Evolutionary conservation across 2,113 vertebrate genomes (phyloP), one percentile per base, ranked within the genome.

Genomic region (Hucho hucho): DNA sequence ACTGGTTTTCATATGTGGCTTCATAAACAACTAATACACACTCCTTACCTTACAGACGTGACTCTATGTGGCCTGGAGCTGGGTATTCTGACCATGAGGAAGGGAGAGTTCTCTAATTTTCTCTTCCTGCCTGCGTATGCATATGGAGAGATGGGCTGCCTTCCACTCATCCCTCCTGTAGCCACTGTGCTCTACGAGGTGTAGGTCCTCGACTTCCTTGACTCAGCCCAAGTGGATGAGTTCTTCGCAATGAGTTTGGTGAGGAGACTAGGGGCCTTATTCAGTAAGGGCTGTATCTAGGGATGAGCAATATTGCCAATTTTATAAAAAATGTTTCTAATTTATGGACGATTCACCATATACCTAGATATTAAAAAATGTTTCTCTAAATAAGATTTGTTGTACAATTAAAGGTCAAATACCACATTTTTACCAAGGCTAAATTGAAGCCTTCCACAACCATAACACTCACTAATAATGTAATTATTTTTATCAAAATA

Each of bases 31-130:
- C 32, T 32, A 32, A 32, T 32, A 32, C 1, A 32, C 32, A 32
- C 32, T 29, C 16, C n/a, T 25, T n/a, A 25, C 1, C n/a, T 25
- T 64, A 64, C 92, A 99, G 98, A 98, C 75, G 85, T 98, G 61
- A 97, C 96, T 0, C 85, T 99, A 25, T 24, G 47, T 20, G 98
- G 98, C 2, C 92, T 99, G 88, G 95, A 95, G 77, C 46, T 98
- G 2, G 96, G 94, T 6, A 79, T 99, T 68, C 81, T 95, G 81
- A 96, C 94, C 0, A 99, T 99, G 98, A 90, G 83, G 85, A 95
- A 88, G 75, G 96, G 96, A 16, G 97, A 99, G 85, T 82, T 93
- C 73, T 93, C 96, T 0, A 90, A 94, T 0, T 96, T 98, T 69
- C 75, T 97, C n/a, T 89, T 97, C 72, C 64, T 74, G 0, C 96